phyloP scores from a whole-genome alignment of 2,888 invertebrate species.

The Morinoia aosen region DNA sequence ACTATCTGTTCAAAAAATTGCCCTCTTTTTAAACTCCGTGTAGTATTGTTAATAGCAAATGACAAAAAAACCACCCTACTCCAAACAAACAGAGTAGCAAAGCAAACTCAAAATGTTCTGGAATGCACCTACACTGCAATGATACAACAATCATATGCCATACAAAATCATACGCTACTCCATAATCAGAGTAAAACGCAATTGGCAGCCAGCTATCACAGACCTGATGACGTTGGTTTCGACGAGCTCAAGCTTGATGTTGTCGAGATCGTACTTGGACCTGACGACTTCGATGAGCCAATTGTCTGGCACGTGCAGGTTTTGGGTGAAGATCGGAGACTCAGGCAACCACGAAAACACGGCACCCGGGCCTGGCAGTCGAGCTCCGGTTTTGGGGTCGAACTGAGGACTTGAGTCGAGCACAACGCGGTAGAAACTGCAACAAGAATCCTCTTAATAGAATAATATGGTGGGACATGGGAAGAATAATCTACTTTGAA shows the following conservation, averaged over 20 bases:
- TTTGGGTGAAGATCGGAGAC: slow-evolving; percentile 91
- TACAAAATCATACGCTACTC: neutral
- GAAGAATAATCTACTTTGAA: neutral
- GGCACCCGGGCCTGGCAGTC: slow-evolving; percentile 83
- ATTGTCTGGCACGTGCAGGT: slow-evolving; percentile 91
- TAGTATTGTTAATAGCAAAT: too few species aligned
- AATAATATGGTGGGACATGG: neutral
- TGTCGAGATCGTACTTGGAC: slow-evolving; percentile 96
- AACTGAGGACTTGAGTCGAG: slow-evolving; percentile 86
- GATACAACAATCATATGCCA: too few species aligned
- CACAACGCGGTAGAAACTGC: slow-evolving; percentile 96
- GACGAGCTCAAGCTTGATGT: slow-evolving; percentile 94
- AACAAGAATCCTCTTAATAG: slow-evolving; percentile 68
- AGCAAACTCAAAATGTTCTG: too few species aligned
- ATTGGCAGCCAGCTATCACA: neutral
- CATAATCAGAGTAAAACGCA: neutral
- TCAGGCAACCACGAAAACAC: slow-evolving; percentile 91
- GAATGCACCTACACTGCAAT: too few species aligned
- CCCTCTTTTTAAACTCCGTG: too few species aligned
- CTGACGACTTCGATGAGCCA: slow-evolving; percentile 95
- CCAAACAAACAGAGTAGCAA: too few species aligned
- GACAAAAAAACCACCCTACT: too few species aligned
- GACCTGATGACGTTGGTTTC: slow-evolving; percentile 85
- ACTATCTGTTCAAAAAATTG: too few species aligned
- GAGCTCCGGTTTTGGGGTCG: slow-evolving; percentile 74